phyloP scores from a whole-genome alignment of 35 echinoderm and acorn worm genomes.

The Anneissia japonica region DNA sequence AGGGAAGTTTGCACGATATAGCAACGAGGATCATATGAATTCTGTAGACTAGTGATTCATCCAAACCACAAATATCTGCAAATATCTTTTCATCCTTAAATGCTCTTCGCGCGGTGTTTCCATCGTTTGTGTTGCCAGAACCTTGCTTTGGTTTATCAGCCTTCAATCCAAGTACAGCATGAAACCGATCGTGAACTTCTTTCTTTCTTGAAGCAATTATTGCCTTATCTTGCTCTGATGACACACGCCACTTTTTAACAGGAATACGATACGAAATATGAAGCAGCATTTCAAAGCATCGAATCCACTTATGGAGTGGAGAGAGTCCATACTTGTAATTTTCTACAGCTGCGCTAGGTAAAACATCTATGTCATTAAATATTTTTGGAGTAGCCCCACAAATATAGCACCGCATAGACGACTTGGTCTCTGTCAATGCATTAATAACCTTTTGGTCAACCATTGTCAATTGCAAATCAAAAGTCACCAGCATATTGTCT shows the following conservation, averaged over 20 bases:
- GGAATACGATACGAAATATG: slow-evolving; percentile 42
- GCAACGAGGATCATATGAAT: slow-evolving; percentile 38
- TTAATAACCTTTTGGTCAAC: slow-evolving; percentile 63
- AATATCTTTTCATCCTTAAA: slow-evolving; percentile 33
- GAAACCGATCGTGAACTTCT: slow-evolving; percentile 42
- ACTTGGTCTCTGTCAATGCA: slow-evolving; percentile 45
- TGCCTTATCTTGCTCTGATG: slow-evolving; percentile 16
- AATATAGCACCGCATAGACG: slow-evolving; percentile 51
- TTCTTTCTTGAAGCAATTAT: slow-evolving; percentile 24
- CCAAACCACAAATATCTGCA: slow-evolving; percentile 44
- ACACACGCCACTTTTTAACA: slow-evolving; percentile 37
- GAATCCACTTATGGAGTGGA: slow-evolving; percentile 30
- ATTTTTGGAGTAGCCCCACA: slow-evolving; percentile 30
- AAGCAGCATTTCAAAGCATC: slow-evolving; percentile 53
- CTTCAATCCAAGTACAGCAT: slow-evolving; percentile 42
- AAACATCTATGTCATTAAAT: slow-evolving; percentile 16
- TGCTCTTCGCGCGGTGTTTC: slow-evolving; percentile 56
- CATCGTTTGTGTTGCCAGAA: slow-evolving; percentile 53
- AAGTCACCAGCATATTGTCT: slow-evolving; percentile 17
- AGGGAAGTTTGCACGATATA: slow-evolving; percentile 21
- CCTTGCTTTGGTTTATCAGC: slow-evolving; percentile 54
- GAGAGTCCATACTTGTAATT: slow-evolving; percentile 25
- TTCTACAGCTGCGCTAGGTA: slow-evolving; percentile 14
- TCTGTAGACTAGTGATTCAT: slow-evolving; percentile 31
- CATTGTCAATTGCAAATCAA: slow-evolving; percentile 44